Evolutionary conservation across 2,797 vertebrate genomes (phyloP), one percentile per base, ranked within the genome.

Genomic region (Protosalanx chinensis): DNA sequence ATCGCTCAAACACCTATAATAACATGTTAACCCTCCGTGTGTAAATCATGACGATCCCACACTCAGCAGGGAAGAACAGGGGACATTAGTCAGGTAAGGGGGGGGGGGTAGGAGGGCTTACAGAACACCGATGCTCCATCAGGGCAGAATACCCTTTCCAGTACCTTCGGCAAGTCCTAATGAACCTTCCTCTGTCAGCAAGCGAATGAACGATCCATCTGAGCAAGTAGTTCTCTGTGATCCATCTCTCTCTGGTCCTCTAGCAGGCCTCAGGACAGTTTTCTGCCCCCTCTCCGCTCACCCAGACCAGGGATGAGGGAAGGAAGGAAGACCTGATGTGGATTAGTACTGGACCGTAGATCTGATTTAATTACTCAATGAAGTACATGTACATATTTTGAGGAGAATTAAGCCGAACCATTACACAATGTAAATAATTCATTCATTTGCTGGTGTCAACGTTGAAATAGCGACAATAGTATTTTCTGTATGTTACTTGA

Each of bases 201-300:
- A 80, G 72, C 56, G 75, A 87, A 87, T 72, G 64, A 82, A 83
- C 73, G 73, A 74, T 82, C 74, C 72, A 80, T 87, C 83, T 84
- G 72, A 68, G 71, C 69, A 77, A 77, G 76, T 51, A 73, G 33
- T 23, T 72, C 64, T 73, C 67, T 32, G 49, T 64, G 80, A 73
- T 70, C 72, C 82, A 84, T 87, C 76, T 65, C 68, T 86, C 64
- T 80, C 67, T 32, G 58, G 74, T 73, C 65, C 51, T 75, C 33
- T 59, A 6, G 23, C 23, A 27, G 23, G 60, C 70, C 3, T 12
- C 63, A 70, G 51, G 76, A 37, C 62, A 72, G 29, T 57, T 61
- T 8, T 67, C 64, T 10, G 51, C 67, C 76, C 67, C 76, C 73
- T 33, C 71, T 73, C 84, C 67, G 64, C 49, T 85, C 71, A 67